Base-by-base conservation (phyloP, 1,140 invertebrate species). In the Littorina saxatilis region DNA sequence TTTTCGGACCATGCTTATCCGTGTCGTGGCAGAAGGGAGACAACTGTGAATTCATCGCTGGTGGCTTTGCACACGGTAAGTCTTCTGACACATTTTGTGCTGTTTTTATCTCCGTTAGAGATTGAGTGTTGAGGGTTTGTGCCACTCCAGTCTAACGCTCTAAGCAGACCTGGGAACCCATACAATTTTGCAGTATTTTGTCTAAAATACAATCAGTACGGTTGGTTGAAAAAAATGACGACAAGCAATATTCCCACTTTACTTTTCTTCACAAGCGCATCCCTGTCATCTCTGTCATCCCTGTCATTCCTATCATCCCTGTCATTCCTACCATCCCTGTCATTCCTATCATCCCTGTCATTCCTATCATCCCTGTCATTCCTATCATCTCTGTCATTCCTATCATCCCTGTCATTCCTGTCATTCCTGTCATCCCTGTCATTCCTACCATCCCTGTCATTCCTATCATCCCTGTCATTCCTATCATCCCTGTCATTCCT, bases 61-160 rank as follows among this genome's bases (percentile, higher is more conserved):
- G 68, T 47, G 77, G 81, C 27, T 82, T 73, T 37, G 75, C 70
- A 23, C 72, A 73, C 73, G 77, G 81, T 82, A 32, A 43, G 47
- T n/a, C 27, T 68, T 9, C 29, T 37, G n/a, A 15, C 23, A 61
- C n/a, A 17, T 47, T 20, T 39, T 40, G 5, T 40, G 20, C 63
- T 27, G 15, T 43, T 74, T n/a, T 39, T 58, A 63, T 40, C 32
- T 15, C 68, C 61, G 15, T 39, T 75, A 75, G n/a, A n/a, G n/a
- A n/a, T 29, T 75, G 0, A n/a, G 27, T 74, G 32, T 43, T 35
- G 15, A 40, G 32, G 4, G 58, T 40, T 27, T 9, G 11, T 73
- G 5, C 27, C 20, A n/a, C 23, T 47, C 29, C 43, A 7, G 15
- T 23, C 37, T 17, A 17, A 23, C 2, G 20, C 20, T 37, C 43